phyloP scores from a whole-genome alignment of 2,888 invertebrate genomes.

The Glaucopsyche alexis region DNA sequence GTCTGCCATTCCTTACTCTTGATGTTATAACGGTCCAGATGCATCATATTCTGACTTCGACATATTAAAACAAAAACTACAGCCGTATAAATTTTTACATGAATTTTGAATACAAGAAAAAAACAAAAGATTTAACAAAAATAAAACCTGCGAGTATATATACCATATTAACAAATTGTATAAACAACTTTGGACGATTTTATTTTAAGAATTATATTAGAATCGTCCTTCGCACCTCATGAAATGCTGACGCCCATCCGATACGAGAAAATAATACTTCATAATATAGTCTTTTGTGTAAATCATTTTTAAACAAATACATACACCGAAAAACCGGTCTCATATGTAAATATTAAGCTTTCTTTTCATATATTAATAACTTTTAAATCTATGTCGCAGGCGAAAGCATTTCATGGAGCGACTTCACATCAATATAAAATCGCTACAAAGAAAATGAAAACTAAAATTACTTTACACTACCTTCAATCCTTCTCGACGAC shows the following conservation, averaged over 20 bases:
- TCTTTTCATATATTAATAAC: slow-evolving; percentile 29
- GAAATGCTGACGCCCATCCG: slow-evolving; percentile 57
- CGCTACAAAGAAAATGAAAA: slow-evolving; percentile 74
- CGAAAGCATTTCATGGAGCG: slow-evolving; percentile 68
- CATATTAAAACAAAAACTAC: slow-evolving; percentile 41
- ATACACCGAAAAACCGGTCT: slow-evolving; percentile 38
- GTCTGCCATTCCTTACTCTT: neutral
- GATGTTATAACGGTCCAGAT: slow-evolving; percentile 34
- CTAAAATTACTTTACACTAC: slow-evolving; percentile 70
- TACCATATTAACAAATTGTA: slow-evolving; percentile 72
- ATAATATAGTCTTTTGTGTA: slow-evolving; percentile 28
- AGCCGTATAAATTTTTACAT: slow-evolving; percentile 42
- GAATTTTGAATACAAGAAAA: slow-evolving; percentile 52
- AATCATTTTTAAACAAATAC: slow-evolving; percentile 32
- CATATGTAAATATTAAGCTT: slow-evolving; percentile 37
- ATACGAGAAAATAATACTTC: slow-evolving; percentile 33
- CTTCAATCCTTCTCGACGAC: slow-evolving; percentile 55
- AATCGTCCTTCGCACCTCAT: slow-evolving; percentile 68
- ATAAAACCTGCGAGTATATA: slow-evolving; percentile 68
- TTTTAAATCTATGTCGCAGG: slow-evolving; percentile 40
- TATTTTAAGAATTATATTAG: slow-evolving; percentile 80
- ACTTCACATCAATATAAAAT: slow-evolving; percentile 66
- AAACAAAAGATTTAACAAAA: slow-evolving; percentile 67
- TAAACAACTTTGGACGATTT: slow-evolving; percentile 76
- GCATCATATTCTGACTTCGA: slow-evolving; percentile 31